phyloP scores from a whole-genome alignment of 1,140 invertebrate species.

The Augochlora pura region DNA sequence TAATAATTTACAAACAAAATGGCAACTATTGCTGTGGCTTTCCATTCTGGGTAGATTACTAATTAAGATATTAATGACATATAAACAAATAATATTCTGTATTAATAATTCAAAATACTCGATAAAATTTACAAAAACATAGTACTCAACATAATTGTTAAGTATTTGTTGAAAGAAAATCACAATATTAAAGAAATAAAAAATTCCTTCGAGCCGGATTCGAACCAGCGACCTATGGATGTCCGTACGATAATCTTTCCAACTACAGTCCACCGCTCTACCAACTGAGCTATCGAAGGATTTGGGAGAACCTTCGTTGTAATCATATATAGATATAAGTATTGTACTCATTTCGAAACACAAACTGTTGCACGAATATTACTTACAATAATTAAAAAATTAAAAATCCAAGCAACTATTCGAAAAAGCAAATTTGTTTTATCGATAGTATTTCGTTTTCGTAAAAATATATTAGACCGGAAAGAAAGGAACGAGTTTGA shows the following conservation, averaged over 20 bases:
- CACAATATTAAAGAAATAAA: slow-evolving; percentile 11
- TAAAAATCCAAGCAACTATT: not conserved
- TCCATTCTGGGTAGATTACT: not conserved
- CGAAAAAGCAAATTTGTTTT: too few relatives aligned
- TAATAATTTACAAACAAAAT: not conserved
- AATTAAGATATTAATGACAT: not conserved
- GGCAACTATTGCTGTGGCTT: not conserved
- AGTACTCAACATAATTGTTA: not conserved
- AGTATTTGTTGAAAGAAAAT: slow-evolving; percentile 10
- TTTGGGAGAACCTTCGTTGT: not conserved
- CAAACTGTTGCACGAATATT: too few relatives aligned
- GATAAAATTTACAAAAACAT: not conserved
- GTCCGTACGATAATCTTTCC: slow-evolving; percentile 28
- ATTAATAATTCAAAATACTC: not conserved
- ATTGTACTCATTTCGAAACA: not conserved
- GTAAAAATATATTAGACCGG: too few relatives aligned
- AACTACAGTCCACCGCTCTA: slow-evolving; percentile 93
- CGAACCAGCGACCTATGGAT: slow-evolving; percentile 72
- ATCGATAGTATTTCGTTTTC: too few relatives aligned
- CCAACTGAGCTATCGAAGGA: slow-evolving; percentile 92
- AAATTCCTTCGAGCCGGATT: slow-evolving; percentile 69
- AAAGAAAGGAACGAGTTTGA: too few relatives aligned
- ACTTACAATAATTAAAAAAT: too few relatives aligned
- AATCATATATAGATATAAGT: rapidly evolving
- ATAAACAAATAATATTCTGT: not conserved